A percentile compares a stretch with the other conserved stretches of the same genome.
phyloP scores from a whole-genome alignment of 2,888 invertebrate species.

The Lutraria lutraria region DNA sequence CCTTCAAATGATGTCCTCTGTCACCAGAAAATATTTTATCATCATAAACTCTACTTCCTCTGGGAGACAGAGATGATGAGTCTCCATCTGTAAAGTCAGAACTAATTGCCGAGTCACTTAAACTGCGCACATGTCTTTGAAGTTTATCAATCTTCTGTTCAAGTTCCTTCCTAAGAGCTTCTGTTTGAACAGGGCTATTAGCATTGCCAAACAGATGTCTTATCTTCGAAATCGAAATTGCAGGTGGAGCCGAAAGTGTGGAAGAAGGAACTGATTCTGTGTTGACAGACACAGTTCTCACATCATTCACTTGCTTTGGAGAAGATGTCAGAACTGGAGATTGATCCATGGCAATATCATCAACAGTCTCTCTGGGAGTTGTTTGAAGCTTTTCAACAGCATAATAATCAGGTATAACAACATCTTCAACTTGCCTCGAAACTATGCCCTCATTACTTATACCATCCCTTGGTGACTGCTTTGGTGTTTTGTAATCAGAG shows the following conservation, averaged over 20 bases:
- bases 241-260: constrained; percentile 40
- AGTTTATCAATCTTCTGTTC: constrained; percentile 75
- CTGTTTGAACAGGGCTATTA: constrained; percentile 63
- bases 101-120: constrained; percentile 84
- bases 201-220: constrained; percentile 37
- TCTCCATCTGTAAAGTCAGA: constrained; percentile 84
- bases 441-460: constrained; percentile 3
- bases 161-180: constrained; percentile 72
- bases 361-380: constrained; percentile 45
- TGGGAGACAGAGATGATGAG: constrained; percentile 76
- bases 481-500: constrained; percentile 73
- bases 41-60: constrained; percentile 72
- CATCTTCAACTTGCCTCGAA: constrained; percentile 58
- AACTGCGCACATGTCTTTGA: constrained; percentile 73
- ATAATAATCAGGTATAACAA: constrained; percentile 65
- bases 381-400: constrained; percentile 29
- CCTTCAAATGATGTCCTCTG: constrained; percentile 12
- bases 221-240: constrained; percentile 40
- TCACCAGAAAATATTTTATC: constrained; percentile 60
- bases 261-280: constrained; percentile 65
- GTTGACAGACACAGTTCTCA: constrained; percentile 74
- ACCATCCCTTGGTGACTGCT: constrained; percentile 57
- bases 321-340: constrained; percentile 57
- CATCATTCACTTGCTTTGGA: constrained; percentile 48
- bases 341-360: not conserved